Conservation (phyloP, 2,888 invertebrate species). For the Troglohyphantes excavatus region DNA sequence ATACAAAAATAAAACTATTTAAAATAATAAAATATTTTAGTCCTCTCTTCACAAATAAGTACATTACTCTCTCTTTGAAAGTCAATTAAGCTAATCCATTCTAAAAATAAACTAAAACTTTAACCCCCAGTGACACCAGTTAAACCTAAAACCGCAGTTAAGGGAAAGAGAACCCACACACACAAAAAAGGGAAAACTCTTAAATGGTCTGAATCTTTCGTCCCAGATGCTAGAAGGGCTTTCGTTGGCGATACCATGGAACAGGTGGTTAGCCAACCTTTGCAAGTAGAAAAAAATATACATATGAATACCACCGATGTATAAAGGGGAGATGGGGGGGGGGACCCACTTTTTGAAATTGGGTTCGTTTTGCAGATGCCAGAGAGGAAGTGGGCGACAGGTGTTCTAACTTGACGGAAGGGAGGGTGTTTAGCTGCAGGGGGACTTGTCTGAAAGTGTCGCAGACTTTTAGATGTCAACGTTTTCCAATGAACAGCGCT, state of each 20-base stretch:
- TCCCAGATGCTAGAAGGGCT: conserved; percentile 17
- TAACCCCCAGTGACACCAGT: too few species aligned
- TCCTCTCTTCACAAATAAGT: too few species aligned
- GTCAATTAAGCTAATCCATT: too few species aligned
- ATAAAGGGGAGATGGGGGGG: background rate
- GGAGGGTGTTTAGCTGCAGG: background rate
- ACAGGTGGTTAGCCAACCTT: conserved; percentile 69
- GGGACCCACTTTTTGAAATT: background rate
- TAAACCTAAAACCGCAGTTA: background rate
- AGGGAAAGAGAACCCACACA: too few species aligned
- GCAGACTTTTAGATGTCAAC: too few species aligned
- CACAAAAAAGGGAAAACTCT: background rate
- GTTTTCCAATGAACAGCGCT: too few species aligned
- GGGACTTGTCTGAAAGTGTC: background rate
- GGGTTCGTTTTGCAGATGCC: background rate
- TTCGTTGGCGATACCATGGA: background rate
- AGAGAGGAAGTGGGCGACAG: conserved; percentile 52
- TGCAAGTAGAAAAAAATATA: background rate
- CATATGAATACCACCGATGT: background rate
- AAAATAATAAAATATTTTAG: too few species aligned
- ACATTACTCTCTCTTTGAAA: too few species aligned
- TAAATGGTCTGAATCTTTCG: conserved; percentile 14
- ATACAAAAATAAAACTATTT: too few species aligned
- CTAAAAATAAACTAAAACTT: too few species aligned
- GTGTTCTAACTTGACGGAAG: background rate